Percentiles rank a stretch among this genome's conserved stretches.
Conservation (phyloP, 2,113 vertebrate species). For the Hassar affinis region DNA sequence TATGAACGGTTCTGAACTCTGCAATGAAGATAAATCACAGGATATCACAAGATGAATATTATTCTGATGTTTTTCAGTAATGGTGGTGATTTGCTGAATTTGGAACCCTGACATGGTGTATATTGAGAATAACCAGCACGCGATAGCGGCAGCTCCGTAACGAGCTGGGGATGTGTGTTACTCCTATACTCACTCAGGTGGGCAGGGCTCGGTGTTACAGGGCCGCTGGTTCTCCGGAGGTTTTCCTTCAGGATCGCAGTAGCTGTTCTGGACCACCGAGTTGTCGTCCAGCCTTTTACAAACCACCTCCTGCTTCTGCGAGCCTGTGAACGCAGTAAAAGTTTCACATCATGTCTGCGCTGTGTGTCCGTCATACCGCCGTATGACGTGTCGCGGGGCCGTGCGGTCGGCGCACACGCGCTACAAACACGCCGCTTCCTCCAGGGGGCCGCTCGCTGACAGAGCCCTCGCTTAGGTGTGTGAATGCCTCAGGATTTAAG, state of each 20-base stretch:
- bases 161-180: not conserved
- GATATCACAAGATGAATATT: not conserved
- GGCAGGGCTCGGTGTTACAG: conserved; percentile 95
- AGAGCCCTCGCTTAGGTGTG: conserved; percentile 62
- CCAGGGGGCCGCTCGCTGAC: conserved; percentile 41
- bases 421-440: conserved; percentile 25
- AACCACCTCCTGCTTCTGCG: conserved; percentile 91
- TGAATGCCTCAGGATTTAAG: conserved; percentile 66
- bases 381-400: conserved; percentile 30
- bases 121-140: not conserved
- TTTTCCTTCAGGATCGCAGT: conserved; percentile 92
- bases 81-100: not conserved
- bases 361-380: not conserved
- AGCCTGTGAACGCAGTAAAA: conserved; percentile 68
- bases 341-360: conserved; percentile 18
- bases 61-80: not conserved
- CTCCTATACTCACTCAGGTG: conserved; percentile 89
- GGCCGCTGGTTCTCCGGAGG: conserved; percentile 91
- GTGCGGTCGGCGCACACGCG: conserved; percentile 36
- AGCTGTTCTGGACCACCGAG: conserved; percentile 93
- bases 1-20: not conserved
- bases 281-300: conserved; percentile 94
- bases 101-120: not conserved
- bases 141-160: not conserved
- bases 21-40: not conserved